A percentile compares a stretch with the other conserved stretches of the same genome.
These are phyloP conservation scores for Coccyzus lansbergi DNA, from an alignment of 2,797 vertebrate genomes.

Conservation along the genomic window DNA sequence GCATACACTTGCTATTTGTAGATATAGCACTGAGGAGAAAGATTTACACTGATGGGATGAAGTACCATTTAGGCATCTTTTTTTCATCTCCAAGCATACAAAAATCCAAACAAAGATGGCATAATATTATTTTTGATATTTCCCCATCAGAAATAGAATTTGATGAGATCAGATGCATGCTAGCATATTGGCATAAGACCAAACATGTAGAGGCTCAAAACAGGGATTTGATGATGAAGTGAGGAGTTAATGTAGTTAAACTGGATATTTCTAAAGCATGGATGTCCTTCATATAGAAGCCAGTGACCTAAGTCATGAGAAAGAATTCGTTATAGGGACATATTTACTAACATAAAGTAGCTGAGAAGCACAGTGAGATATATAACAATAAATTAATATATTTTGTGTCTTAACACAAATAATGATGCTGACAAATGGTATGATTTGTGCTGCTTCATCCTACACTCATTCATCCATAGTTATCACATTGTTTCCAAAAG, in stretches of 20 bases:
- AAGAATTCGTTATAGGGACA: not conserved
- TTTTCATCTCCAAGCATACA: constrained; percentile 30
- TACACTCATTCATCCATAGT: not conserved
- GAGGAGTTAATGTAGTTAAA: constrained; percentile 52
- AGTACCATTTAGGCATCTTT: constrained; percentile 55
- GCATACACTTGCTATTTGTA: constrained; percentile 44
- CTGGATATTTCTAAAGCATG: constrained; percentile 27
- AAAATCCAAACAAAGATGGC: constrained; percentile 54
- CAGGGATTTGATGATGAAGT: constrained; percentile 40
- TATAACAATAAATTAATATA: not conserved
- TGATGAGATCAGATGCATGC: constrained; percentile 47
- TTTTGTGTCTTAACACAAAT: not conserved
- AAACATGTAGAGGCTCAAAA: constrained; percentile 38
- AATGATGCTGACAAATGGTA: not conserved
- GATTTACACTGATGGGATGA: constrained; percentile 47
- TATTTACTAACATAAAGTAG: not conserved
- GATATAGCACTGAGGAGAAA: constrained; percentile 41
- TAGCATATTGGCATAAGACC: constrained; percentile 43
- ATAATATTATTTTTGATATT: constrained; percentile 52
- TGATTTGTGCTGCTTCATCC: not conserved
- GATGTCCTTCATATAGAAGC: constrained; percentile 41
- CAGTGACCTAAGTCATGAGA: constrained; percentile 15
- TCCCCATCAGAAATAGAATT: constrained; percentile 47
- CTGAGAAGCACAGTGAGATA: not conserved
- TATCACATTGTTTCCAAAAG: not conserved